Conservation (phyloP, 2,797 vertebrate genomes). For the Parotocinclus haroldoi region DNA sequence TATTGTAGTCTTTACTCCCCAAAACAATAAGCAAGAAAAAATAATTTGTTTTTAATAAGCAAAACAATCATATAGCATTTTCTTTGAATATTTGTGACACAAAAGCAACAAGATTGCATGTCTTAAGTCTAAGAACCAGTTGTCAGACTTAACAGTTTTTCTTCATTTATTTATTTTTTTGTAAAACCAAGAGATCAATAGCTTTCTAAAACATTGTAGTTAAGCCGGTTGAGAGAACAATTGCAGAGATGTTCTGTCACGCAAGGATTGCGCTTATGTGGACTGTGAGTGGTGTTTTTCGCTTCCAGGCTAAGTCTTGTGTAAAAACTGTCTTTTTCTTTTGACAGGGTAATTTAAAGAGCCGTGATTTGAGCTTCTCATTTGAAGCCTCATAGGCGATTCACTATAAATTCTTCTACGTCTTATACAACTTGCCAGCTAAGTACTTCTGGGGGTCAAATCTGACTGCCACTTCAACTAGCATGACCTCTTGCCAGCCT, state of each 20-base stretch:
- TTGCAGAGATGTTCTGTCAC: constrained; percentile 49
- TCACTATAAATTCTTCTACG: constrained; percentile 48
- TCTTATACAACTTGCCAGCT: constrained; percentile 50
- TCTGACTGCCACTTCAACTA: background rate
- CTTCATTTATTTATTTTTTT: too few relatives aligned
- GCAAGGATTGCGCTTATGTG: constrained; percentile 52
- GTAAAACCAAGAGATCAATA: constrained; percentile 53
- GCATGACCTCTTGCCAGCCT: constrained; percentile 4
- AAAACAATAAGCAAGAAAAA: too few relatives aligned
- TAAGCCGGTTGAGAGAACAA: constrained; percentile 40
- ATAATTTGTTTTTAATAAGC: too few relatives aligned
- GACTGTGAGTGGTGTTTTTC: constrained; percentile 44
- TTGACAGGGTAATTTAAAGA: constrained; percentile 58
- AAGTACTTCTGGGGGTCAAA: constrained; percentile 36
- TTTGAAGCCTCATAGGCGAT: constrained; percentile 46
- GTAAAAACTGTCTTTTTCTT: constrained; percentile 45
- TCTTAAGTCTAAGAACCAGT: constrained; percentile 27
- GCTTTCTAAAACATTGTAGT: constrained; percentile 32
- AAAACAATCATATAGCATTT: background rate
- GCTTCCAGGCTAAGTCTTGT: constrained; percentile 49
- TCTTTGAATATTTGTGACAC: background rate
- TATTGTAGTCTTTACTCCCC: too few relatives aligned
- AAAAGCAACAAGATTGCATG: background rate
- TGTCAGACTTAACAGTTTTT: constrained; percentile 45
- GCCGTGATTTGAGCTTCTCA: constrained; percentile 46